Percentiles rank a stretch among this genome's conserved stretches.
Conservation (phyloP, 2,113 vertebrate genomes). For the Eidolon helvum region DNA sequence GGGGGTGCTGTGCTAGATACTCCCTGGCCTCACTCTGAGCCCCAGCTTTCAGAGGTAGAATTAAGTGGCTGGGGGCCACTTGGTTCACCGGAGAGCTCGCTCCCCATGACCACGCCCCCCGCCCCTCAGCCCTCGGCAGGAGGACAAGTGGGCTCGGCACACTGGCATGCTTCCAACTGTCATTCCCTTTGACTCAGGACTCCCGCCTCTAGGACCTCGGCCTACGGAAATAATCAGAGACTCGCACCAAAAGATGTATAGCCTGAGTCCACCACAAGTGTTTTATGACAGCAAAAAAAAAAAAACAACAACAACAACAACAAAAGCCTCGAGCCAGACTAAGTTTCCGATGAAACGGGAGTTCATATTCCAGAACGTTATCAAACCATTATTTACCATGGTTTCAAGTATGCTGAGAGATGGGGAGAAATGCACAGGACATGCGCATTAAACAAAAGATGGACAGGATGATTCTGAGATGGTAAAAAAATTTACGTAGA, state of each 20-base stretch:
- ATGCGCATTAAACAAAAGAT: not conserved
- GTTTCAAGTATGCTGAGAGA: not conserved
- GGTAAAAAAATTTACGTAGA: not conserved
- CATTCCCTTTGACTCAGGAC: not conserved
- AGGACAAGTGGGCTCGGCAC: rapidly evolving
- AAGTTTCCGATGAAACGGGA: not conserved
- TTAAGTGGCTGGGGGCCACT: too few species aligned
- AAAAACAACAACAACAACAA: not conserved
- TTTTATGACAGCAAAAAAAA: not conserved
- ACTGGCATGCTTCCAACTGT: rapidly evolving
- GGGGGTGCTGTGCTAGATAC: rapidly evolving
- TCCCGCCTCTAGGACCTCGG: not conserved
- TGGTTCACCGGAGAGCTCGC: not conserved
- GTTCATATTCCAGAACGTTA: rapidly evolving
- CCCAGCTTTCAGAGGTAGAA: not conserved
- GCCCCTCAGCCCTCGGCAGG: not conserved
- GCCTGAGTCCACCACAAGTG: not conserved
- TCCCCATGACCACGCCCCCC: not conserved
- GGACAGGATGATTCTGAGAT: not conserved
- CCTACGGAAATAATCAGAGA: not conserved
- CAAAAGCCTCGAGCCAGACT: not conserved
- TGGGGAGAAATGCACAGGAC: not conserved
- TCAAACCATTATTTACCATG: not conserved
- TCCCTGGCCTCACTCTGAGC: not conserved
- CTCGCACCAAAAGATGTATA: rapidly evolving